A percentile compares a stretch with the other conserved stretches of the same genome.
These are phyloP conservation scores for Hylomyscus alleni DNA, from an alignment of 2,797 vertebrate genomes.

Conservation along the genomic window DNA sequence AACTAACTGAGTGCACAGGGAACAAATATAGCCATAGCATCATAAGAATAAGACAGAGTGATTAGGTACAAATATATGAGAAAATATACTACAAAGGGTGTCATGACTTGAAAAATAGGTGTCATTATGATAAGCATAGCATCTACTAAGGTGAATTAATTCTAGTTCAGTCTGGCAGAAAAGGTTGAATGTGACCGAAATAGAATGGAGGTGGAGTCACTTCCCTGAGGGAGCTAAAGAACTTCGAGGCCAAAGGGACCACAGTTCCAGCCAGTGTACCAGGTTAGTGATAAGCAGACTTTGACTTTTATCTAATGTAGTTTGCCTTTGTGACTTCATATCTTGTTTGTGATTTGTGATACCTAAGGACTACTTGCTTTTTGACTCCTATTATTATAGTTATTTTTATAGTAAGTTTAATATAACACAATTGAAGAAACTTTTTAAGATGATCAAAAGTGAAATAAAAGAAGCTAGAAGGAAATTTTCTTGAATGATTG, in stretches of 20 bases:
- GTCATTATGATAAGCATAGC: not conserved
- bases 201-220: not conserved
- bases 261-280: not conserved
- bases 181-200: not conserved
- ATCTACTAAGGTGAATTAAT: slow-evolving; percentile 36
- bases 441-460: slow-evolving; percentile 53
- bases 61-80: not conserved
- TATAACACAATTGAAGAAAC: not conserved
- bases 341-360: not conserved
- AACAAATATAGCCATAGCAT: not conserved
- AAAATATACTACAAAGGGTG: not conserved
- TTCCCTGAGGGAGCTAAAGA: not conserved
- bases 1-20: not conserved
- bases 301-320: not conserved
- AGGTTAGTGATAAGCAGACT: not conserved
- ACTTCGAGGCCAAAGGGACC: not conserved
- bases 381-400: not conserved
- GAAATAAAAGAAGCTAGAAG: slow-evolving; percentile 43
- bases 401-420: not conserved
- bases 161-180: not conserved
- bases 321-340: slow-evolving; percentile 22
- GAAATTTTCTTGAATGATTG: slow-evolving; percentile 12
- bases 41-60: not conserved
- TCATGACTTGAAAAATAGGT: slow-evolving; percentile 23
- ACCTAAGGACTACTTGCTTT: not conserved